Evolutionary conservation across 2,888 invertebrate species (phyloP).

Genomic region (Proisotoma minuta): DNA sequence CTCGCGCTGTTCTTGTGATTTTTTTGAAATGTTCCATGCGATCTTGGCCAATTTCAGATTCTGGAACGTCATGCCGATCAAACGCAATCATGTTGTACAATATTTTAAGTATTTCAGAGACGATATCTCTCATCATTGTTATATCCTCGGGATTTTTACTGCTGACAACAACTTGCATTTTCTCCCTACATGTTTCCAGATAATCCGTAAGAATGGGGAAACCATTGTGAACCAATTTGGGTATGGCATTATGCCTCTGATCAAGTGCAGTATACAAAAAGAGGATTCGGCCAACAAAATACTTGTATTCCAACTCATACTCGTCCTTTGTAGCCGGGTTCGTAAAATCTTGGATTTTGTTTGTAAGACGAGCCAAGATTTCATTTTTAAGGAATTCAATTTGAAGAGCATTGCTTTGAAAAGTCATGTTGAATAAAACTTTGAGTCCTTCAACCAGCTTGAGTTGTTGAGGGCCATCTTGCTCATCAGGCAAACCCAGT

Average conservation of each 20-base stretch:
- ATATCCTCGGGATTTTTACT: too few relatives aligned
- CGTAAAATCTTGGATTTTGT: constrained; percentile 65
- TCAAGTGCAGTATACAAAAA: constrained; percentile 84
- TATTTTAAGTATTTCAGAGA: constrained; percentile 70
- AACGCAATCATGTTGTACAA: constrained; percentile 63
- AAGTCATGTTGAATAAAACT: constrained; percentile 82
- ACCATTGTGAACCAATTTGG: constrained; percentile 63
- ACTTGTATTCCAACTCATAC: constrained; percentile 65
- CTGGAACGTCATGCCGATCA: not conserved
- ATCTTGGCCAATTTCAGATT: constrained; percentile 15
- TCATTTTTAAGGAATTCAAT: constrained; percentile 60
- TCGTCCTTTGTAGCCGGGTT: constrained; percentile 55
- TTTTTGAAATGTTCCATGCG: constrained; percentile 22
- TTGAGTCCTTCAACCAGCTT: constrained; percentile 69
- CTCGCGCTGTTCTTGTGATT: constrained; percentile 20
- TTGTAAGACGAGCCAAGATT: constrained; percentile 66
- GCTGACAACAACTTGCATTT: constrained; percentile 52
- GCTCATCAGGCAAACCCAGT: constrained; percentile 42
- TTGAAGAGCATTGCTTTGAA: constrained; percentile 65
- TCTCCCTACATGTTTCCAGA: constrained; percentile 58
- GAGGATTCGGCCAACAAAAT: constrained; percentile 80
- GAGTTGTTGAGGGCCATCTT: not conserved
- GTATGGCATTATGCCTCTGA: constrained; percentile 60
- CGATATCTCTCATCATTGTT: constrained; percentile 55
- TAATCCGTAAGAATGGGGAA: constrained; percentile 64